A percentile compares a stretch with the other conserved stretches of the same genome.
These are phyloP conservation scores for Theropithecus gelada DNA, from an alignment of 2,113 vertebrate genomes.

Conservation along the genomic window DNA sequence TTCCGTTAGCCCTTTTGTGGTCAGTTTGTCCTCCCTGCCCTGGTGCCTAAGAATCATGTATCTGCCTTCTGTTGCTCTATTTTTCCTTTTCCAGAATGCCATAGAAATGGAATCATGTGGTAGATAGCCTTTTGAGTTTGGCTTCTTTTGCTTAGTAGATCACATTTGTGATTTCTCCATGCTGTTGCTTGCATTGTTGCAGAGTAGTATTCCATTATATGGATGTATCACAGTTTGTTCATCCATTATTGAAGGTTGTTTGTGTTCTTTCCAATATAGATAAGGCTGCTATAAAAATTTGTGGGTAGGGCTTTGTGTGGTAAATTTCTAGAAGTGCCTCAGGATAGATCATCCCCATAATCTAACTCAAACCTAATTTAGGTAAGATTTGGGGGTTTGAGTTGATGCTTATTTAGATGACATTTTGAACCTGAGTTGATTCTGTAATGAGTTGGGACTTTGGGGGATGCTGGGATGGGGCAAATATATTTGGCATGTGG, in stretches of 20 bases:
- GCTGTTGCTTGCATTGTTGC: not conserved
- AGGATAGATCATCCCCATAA: not conserved
- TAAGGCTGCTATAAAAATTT: not conserved
- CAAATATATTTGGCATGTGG: not conserved
- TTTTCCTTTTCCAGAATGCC: not conserved
- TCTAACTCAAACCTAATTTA: not conserved
- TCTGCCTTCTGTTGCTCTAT: not conserved
- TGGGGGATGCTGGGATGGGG: not conserved
- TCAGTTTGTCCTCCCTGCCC: not conserved
- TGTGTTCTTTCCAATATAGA: not conserved
- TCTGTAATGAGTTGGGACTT: not conserved
- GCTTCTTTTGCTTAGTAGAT: not conserved
- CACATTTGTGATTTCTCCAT: not conserved
- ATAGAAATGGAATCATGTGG: not conserved
- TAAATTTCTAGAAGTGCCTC: not conserved
- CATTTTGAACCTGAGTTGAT: not conserved
- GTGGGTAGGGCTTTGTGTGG: not conserved
- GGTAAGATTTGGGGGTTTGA: not conserved
- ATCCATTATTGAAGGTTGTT: not conserved
- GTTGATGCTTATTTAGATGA: not conserved
- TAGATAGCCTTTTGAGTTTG: not conserved
- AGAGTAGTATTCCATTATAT: not conserved
- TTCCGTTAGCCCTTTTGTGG: not conserved
- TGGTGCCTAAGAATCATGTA: not conserved
- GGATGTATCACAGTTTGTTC: not conserved